Evolutionary conservation across 2,888 invertebrate genomes (phyloP).

Genomic region (Hipparchia semele): DNA sequence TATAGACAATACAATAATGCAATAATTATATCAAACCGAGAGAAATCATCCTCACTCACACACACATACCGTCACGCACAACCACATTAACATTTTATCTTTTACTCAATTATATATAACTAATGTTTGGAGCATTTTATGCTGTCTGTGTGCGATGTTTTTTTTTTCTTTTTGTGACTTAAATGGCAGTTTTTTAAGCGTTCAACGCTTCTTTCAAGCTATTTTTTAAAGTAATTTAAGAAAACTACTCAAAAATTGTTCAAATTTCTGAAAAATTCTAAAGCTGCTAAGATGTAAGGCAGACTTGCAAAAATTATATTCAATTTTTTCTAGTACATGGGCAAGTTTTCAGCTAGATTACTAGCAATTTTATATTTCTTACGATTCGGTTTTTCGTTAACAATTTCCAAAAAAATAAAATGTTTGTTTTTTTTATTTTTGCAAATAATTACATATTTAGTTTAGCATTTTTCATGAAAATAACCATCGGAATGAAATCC

Average conservation of each 20-base stretch:
- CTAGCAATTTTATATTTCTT: too few relatives aligned
- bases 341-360: too few relatives aligned
- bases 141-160: constrained; percentile 35
- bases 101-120: constrained; percentile 53
- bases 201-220: not conserved
- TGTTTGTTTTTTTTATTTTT: too few relatives aligned
- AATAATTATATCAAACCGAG: constrained; percentile 33
- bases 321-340: too few relatives aligned
- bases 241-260: not conserved
- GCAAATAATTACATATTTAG: too few relatives aligned
- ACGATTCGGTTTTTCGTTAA: too few relatives aligned
- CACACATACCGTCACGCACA: constrained; percentile 65
- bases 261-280: not conserved
- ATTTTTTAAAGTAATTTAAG: not conserved
- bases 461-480: too few relatives aligned
- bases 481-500: too few relatives aligned
- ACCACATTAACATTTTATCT: constrained; percentile 52
- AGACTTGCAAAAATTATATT: too few relatives aligned
- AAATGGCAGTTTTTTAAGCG: not conserved
- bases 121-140: constrained; percentile 40
- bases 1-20: not conserved
- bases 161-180: constrained; percentile 6
- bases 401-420: too few relatives aligned
- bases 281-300: not conserved
- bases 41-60: constrained; percentile 44